Base-by-base conservation (phyloP, 2,113 vertebrate genomes). In the Tetrax tetrax region DNA sequence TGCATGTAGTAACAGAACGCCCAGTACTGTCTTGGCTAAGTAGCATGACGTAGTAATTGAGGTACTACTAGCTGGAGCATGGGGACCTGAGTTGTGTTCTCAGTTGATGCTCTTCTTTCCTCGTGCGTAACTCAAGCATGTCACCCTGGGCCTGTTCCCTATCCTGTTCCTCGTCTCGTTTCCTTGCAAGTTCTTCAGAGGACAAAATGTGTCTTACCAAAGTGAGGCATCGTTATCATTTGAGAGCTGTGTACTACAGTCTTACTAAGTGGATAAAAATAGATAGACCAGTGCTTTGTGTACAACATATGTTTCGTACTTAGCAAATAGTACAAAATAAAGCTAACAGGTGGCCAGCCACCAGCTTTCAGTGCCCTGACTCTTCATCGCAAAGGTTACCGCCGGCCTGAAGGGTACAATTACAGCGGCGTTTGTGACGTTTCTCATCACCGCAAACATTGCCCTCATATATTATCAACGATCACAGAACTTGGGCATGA, bases 381-480 rank as follows among this genome's bases (percentile, higher is more conserved):
- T 70, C 28, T 64, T 79, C 7, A 8, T 47, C 24, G 37, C 47
- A 25, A 61, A 78, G n/a, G 45, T 38, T 35, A 50, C 38, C 29
- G 31, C 54, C 51, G 54, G 51, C 56, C 57, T 47, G 57, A 56
- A 70, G 29, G 12, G 41, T 27, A 33, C n/a, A 59, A 11, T 61
- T 24, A 8, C 5, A 65, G 41, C 12, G 41, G 43, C 11, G 35
- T 79, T 89, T 51, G 19, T 71, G 60, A 57, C 24, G 28, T 71
- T 56, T 64, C 14, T 37, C 70, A 76, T 20, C 31, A 33, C 31
- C 66, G 56, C 13, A 45, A 37, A 37, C 7, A 19, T 33, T 57
- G 25, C 18, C 0, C 0, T 35, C 10, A 29, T 56, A 4, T 25
- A 17, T 45, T 51, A 47, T 25, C 37, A 54, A 0, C 41, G 51